phyloP scores from a whole-genome alignment of 2,113 vertebrate genomes.

The Uria aalge region DNA sequence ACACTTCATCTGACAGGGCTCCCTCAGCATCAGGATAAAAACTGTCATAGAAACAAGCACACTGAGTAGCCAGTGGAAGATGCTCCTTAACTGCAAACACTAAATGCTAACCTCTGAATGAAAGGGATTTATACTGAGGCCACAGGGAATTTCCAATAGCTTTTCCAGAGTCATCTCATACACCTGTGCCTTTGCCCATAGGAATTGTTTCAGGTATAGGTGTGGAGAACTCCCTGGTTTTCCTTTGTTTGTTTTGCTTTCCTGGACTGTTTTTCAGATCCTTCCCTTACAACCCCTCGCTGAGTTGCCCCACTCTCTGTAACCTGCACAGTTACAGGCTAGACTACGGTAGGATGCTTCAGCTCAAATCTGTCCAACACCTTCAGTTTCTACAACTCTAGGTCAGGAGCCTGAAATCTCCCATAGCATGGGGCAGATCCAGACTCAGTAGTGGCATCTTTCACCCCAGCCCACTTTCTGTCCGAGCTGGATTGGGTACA shows the following conservation, averaged over 20 bases:
- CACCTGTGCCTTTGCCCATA: conserved; percentile 6
- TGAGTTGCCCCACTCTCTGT: background rate
- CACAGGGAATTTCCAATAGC: conserved; percentile 51
- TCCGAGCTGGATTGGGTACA: accelerated
- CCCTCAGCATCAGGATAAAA: conserved; percentile 68
- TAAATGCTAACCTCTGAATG: conserved; percentile 65
- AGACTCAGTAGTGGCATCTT: background rate
- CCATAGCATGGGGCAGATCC: background rate
- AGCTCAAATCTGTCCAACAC: background rate
- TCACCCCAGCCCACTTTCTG: background rate
- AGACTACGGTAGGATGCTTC: background rate
- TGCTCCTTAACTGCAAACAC: conserved; percentile 11
- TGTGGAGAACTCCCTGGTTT: background rate
- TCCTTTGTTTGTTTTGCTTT: conserved; percentile 18
- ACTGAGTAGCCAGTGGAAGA: conserved; percentile 33
- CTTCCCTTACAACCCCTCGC: background rate
- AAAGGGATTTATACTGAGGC: conserved; percentile 49
- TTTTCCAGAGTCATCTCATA: conserved; percentile 45
- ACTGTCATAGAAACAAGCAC: conserved; percentile 63
- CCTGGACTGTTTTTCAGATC: background rate
- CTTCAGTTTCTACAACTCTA: background rate
- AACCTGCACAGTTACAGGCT: background rate
- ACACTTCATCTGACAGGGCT: conserved; percentile 67
- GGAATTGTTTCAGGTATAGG: conserved; percentile 13
- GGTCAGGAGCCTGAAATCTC: background rate